Percentiles rank a stretch among this genome's conserved stretches.
These are phyloP conservation scores for Cliona cf. orientalis DNA, from an alignment of 37 sponge, comb jelly and placozoan species.

Conservation along the genomic window DNA sequence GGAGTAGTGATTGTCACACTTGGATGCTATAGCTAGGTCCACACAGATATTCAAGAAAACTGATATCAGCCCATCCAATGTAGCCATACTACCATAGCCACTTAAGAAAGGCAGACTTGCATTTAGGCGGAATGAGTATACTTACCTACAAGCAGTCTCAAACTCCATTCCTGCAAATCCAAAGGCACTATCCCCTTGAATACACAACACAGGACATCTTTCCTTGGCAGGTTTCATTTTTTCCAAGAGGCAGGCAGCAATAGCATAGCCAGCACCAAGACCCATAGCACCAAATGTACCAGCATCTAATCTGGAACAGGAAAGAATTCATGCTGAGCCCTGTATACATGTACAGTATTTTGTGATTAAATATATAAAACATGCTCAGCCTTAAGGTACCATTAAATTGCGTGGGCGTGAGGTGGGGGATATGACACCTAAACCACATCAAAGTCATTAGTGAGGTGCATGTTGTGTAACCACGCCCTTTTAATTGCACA, in stretches of 20 bases:
- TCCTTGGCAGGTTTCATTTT: slow-evolving; percentile 15
- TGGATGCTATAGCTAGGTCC: not conserved
- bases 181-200: slow-evolving; percentile 98
- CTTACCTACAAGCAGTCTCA: slow-evolving; percentile 88
- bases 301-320: slow-evolving; percentile 83
- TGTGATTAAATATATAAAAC: not conserved
- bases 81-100: not conserved
- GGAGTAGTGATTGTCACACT: not conserved
- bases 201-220: slow-evolving; percentile 56
- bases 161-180: slow-evolving; percentile 96
- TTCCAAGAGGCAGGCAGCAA: slow-evolving; percentile 77
- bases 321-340: no score
- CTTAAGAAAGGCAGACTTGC: no score
- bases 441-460: no score
- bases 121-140: slow-evolving; percentile 5
- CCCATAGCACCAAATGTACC: slow-evolving; percentile 98
- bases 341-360: no score
- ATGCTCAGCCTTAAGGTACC: no score
- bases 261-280: slow-evolving; percentile 90
- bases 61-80: not conserved
- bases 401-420: no score
- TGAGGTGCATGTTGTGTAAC: no score
- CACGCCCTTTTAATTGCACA: no score
- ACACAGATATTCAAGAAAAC: not conserved
- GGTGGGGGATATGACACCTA: no score